These are phyloP conservation scores for Beris chalybata DNA, from an alignment of 2,888 invertebrate genomes.

Conservation along the genomic window DNA sequence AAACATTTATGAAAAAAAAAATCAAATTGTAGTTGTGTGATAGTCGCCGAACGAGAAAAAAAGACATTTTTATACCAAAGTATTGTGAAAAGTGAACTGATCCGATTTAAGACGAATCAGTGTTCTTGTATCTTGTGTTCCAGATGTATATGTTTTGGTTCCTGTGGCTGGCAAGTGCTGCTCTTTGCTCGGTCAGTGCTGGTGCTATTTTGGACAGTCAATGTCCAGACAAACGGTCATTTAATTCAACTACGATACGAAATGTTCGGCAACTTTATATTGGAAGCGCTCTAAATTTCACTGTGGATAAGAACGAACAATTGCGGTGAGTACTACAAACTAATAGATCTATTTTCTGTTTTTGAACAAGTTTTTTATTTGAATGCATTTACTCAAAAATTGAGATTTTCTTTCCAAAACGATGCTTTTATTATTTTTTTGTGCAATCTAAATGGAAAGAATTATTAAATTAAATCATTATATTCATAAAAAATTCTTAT, in stretches of 20 bases:
- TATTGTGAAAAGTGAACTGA: constrained; percentile 1
- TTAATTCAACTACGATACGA: constrained; percentile 34
- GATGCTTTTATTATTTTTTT: too few relatives aligned
- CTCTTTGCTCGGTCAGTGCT: constrained; percentile 39
- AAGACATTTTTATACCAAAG: not conserved
- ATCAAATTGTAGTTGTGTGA: too few relatives aligned
- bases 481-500: too few relatives aligned
- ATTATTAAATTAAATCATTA: too few relatives aligned
- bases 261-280: constrained; percentile 54
- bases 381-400: too few relatives aligned
- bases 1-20: too few relatives aligned
- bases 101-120: constrained; percentile 15
- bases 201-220: constrained; percentile 42
- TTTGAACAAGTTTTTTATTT: too few relatives aligned
- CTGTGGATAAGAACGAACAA: constrained; percentile 11
- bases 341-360: too few relatives aligned
- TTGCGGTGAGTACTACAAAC: constrained; percentile 14
- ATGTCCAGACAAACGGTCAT: constrained; percentile 44
- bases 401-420: too few relatives aligned
- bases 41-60: not conserved
- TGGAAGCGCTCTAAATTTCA: constrained; percentile 39
- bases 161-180: constrained; percentile 39
- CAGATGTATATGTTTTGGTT: constrained; percentile 39
- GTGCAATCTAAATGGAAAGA: too few relatives aligned
- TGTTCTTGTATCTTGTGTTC: constrained; percentile 18